Percentiles rank a stretch among this genome's conserved stretches.
Evolutionary conservation across 2,113 vertebrate genomes (phyloP).

Genomic region (Rutilus rutilus): DNA sequence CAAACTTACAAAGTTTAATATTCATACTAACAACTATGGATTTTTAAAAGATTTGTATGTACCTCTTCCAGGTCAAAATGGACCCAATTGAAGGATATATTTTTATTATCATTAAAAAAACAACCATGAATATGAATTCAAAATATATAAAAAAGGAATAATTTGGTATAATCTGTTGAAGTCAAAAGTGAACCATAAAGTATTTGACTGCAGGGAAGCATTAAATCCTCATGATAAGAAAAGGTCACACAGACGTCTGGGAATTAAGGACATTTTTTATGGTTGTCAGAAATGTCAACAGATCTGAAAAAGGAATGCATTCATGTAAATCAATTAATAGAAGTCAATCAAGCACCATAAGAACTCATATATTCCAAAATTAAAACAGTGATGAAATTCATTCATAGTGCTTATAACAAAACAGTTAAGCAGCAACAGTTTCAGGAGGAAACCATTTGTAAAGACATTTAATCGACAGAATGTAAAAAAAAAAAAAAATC

Average conservation of each 20-base stretch:
- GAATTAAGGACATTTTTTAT: background rate
- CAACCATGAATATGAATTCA: too few relatives aligned
- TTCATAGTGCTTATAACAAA: background rate
- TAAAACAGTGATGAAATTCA: background rate
- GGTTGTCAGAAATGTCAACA: constrained; percentile 2
- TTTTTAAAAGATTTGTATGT: too few relatives aligned
- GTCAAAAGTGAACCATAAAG: background rate
- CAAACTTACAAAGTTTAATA: too few relatives aligned
- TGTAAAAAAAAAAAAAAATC: background rate
- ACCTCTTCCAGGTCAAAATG: too few relatives aligned
- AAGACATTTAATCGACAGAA: background rate
- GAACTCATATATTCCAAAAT: background rate
- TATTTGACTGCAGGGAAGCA: background rate
- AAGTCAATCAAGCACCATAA: background rate
- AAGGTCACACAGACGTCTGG: background rate
- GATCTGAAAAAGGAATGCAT: constrained; percentile 10
- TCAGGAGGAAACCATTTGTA: background rate
- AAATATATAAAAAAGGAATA: too few relatives aligned
- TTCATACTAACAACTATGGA: too few relatives aligned
- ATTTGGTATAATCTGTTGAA: background rate
- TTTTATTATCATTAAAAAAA: too few relatives aligned
- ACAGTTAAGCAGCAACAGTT: background rate
- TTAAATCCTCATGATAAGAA: background rate
- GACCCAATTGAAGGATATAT: too few relatives aligned
- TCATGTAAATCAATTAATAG: background rate